Conservation (phyloP, 2,113 vertebrate genomes). For the Albula glossodonta region DNA sequence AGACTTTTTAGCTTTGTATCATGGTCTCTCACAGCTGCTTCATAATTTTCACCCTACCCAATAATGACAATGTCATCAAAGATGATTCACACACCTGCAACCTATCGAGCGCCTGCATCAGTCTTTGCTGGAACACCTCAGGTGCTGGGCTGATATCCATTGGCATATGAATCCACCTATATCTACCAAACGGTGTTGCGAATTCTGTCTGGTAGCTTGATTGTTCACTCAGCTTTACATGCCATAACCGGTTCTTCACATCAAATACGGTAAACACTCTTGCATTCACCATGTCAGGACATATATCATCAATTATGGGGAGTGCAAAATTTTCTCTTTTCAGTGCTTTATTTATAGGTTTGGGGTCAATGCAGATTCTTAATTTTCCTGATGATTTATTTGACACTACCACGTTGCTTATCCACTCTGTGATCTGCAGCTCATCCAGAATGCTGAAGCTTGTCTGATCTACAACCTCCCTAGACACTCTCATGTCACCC, state of each 20-base stretch:
- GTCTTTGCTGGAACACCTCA: slow-evolving; percentile 22
- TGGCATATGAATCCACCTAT: too few species aligned
- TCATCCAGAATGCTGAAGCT: too few species aligned
- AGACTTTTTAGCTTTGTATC: slow-evolving; percentile 22
- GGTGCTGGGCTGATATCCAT: too few species aligned
- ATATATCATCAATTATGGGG: slow-evolving; percentile 10
- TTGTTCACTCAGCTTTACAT: too few species aligned
- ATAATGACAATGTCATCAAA: slow-evolving; percentile 15
- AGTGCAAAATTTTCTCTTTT: background rate
- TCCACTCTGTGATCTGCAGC: background rate
- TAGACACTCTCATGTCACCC: too few species aligned
- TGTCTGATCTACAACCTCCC: too few species aligned
- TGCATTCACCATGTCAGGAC: background rate
- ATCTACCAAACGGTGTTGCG: too few species aligned
- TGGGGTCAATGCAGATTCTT: background rate
- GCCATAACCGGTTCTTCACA: too few species aligned
- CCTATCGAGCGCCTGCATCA: slow-evolving; percentile 16
- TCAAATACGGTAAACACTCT: background rate
- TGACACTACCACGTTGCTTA: background rate
- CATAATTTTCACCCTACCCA: slow-evolving; percentile 24
- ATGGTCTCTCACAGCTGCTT: slow-evolving; percentile 23
- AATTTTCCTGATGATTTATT: background rate
- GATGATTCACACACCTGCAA: slow-evolving; percentile 11
- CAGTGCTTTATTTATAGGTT: background rate
- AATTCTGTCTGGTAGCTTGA: too few species aligned